A percentile compares a stretch with the other conserved stretches of the same genome.
Evolutionary conservation across 2,888 invertebrate species (phyloP).

Genomic region (Cinara cedri): DNA sequence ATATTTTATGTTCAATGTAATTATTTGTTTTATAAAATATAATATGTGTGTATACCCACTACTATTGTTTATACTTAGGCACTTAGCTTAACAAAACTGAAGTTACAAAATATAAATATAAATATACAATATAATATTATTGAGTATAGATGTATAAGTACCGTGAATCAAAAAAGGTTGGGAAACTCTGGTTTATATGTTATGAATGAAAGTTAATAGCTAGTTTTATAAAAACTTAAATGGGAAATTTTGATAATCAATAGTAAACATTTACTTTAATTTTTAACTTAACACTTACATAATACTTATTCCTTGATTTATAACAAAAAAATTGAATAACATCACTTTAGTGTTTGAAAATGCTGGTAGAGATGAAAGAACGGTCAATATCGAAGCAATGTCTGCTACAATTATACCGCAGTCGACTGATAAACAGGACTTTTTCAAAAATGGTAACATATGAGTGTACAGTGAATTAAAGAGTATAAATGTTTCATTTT

Average conservation of each 20-base stretch:
- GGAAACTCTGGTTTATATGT: no score
- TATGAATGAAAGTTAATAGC: neutral
- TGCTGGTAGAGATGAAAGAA: slow-evolving; percentile 58
- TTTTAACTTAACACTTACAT: slow-evolving; percentile 42
- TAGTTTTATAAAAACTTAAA: neutral
- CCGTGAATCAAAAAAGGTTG: no score
- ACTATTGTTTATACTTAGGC: no score
- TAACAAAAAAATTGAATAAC: slow-evolving; percentile 58
- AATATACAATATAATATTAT: no score
- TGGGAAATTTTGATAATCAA: neutral
- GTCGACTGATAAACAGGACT: slow-evolving; percentile 54
- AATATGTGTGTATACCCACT: no score
- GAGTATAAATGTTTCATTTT: slow-evolving; percentile 58
- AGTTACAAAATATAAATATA: no score
- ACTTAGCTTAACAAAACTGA: no score
- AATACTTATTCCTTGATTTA: slow-evolving; percentile 53
- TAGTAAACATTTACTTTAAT: neutral
- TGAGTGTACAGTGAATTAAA: slow-evolving; percentile 60
- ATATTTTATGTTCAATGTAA: no score
- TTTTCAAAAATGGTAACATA: slow-evolving; percentile 60
- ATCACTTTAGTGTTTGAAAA: slow-evolving; percentile 51
- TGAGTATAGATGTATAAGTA: no score
- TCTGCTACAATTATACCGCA: slow-evolving; percentile 60
- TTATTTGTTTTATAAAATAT: no score
- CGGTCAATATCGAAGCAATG: slow-evolving; percentile 60